Evolutionary conservation across 2,797 vertebrate species (phyloP), one percentile per base, ranked within the genome.

Genomic region (Semaprochilodus insignis): DNA sequence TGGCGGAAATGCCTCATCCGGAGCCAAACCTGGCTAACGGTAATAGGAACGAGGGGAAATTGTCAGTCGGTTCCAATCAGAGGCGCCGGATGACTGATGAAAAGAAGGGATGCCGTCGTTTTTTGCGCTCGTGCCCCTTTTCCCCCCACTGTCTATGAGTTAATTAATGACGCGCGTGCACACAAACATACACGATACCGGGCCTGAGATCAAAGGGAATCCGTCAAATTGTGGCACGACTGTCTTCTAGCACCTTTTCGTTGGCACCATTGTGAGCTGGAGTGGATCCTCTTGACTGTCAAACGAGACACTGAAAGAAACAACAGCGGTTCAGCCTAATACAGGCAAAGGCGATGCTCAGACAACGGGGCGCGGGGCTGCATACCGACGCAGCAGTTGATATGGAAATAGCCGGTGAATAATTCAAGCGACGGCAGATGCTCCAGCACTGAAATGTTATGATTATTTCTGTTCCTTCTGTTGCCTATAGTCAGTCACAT

Each of bases 361-460:
- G 51, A 51, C 69, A 78, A n/a, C 1, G 16, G n/a, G 14, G 67
- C 48, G 25, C 15, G 16, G 55, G 62, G 23, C 23, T 48, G 57
- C 52, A 81, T 75, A 75, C 54, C 66, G 57, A 83, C 73, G 6
- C 21, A 48, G 51, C 17, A 36, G 52, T 78, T 71, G 54, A 83
- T 81, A 78, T 83, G 85, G 54, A 78, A 78, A 86, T 81, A 36
- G 74, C 25, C 36, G 6, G 62, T 82, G 57, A 83, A 79, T 86
- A 76, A 83, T 83, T 85, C 78, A 83, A 23, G 77, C 51, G 23
- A 77, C 70, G 57, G 69, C 83, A 78, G 55, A 80, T 72, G 59
- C 48, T 52, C 71, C 54, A 71, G 63, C 1, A 6, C 21, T 16
- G 74, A 40, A 23, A 71, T 67, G 65, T 57, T 70, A 75, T 59